phyloP scores from a whole-genome alignment of 2,113 vertebrate species.

The Muntiacus reevesi region DNA sequence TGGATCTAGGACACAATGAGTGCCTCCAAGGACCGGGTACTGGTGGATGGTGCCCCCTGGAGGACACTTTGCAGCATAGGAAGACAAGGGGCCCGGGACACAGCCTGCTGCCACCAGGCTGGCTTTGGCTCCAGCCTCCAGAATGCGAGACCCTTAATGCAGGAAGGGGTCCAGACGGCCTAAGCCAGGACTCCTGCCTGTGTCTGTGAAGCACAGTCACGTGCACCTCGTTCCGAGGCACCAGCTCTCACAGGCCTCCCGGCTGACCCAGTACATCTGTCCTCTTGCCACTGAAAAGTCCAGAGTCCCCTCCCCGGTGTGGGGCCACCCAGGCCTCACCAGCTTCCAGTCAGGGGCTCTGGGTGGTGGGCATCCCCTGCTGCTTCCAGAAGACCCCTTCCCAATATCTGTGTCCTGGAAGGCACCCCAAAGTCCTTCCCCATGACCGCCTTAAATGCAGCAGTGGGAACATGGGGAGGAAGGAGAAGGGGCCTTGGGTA shows the following conservation, averaged over 20 bases:
- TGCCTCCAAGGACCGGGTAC: background rate
- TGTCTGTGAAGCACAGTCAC: fast-evolving
- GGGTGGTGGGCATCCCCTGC: background rate
- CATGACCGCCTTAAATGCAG: background rate
- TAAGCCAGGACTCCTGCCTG: background rate
- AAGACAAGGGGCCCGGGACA: background rate
- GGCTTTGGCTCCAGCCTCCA: background rate
- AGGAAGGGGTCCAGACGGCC: background rate
- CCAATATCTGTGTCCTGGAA: background rate
- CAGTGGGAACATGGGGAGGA: background rate
- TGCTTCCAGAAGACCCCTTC: background rate
- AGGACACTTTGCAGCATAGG: fast-evolving
- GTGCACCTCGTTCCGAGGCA: background rate
- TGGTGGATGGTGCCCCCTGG: fast-evolving
- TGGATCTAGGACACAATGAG: no score
- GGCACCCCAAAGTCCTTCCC: background rate
- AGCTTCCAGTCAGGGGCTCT: background rate
- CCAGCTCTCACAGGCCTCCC: background rate
- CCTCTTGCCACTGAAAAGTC: background rate
- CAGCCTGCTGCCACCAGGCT: background rate
- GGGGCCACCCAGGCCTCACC: background rate
- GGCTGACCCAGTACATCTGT: background rate
- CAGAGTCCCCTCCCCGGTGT: background rate
- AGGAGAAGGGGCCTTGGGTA: background rate
- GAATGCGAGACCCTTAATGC: background rate